Evolutionary conservation across 2,888 invertebrate species (phyloP), one percentile per base, ranked within the genome.

Genomic region (Amblyteles armatorius): DNA sequence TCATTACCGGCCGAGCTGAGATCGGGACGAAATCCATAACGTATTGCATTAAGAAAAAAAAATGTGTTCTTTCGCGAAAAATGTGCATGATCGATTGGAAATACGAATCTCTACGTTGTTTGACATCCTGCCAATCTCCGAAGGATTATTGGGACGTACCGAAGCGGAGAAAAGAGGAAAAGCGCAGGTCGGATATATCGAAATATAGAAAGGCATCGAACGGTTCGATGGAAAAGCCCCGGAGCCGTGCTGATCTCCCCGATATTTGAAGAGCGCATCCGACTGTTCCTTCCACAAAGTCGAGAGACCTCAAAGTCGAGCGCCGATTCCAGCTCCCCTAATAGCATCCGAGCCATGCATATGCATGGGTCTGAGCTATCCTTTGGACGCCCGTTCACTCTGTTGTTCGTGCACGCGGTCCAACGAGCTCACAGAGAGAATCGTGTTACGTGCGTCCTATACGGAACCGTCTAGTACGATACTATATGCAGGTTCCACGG

Each of bases 281-380:
- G 85, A 76, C 76, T 82, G 72, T 77, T 85, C 60, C 79, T 63
- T 69, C 76, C 67, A 79, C 82, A 85, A 82, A 85, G 82, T 76
- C 85, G 79, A 26, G 74, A 79, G 76, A 85, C 82, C 85, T 85
- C 85, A 85, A 85, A 85, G 85, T 82, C 82, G 82, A 79, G 79
- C 67, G 68, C 77, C 79, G 82, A 63, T 84, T 82, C 82, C 63
- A 76, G 77, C 63, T 79, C 72, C 65, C 85, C 79, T 85, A 82
- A 82, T 79, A 82, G 67, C 85, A 77, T 82, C 79, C 60, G 79
- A 77, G 63, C 74, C 82, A 77, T 85, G 77, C 85, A 85, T 85
- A 85, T 85, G 79, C 82, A 85, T 85, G 82, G 50, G 44, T 50
- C 55, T 79, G 82, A 26, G 81, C 84, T 72, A 79, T 82, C 79